Evolutionary conservation across 23 tunicate genomes (phyloP).

Genomic region (Oikopleura dioica): DNA sequence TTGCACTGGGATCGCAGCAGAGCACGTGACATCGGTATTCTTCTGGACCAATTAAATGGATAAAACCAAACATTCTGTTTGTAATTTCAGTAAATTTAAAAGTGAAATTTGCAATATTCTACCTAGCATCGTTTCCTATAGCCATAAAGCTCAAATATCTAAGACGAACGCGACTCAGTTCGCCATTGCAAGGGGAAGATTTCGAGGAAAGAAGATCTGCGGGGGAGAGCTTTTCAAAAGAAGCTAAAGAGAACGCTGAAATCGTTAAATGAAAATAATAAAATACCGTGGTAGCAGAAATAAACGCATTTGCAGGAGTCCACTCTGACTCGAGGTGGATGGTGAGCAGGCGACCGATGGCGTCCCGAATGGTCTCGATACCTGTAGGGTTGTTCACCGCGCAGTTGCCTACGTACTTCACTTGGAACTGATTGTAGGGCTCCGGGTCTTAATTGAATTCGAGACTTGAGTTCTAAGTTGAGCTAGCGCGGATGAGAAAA

Average conservation of each 20-base stretch:
- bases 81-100: background rate
- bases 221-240: slow-evolving; percentile 6
- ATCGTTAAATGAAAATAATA: background rate
- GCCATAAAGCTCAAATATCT: background rate
- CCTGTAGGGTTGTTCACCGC: background rate
- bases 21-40: slow-evolving; percentile 9
- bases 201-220: slow-evolving; percentile 3
- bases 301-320: background rate
- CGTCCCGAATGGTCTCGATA: background rate
- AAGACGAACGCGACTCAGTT: background rate
- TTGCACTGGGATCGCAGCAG: slow-evolving; percentile 5
- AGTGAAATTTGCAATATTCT: background rate
- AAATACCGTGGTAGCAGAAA: slow-evolving; percentile 1
- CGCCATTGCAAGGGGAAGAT: background rate
- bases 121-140: background rate
- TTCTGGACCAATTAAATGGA: slow-evolving; percentile 10
- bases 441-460: background rate
- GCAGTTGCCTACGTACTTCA: slow-evolving; percentile 3
- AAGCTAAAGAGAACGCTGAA: background rate
- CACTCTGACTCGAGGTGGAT: background rate
- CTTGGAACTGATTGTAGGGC: slow-evolving; percentile 1
- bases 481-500: too few relatives aligned
- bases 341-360: background rate
- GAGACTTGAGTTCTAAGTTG: too few relatives aligned
- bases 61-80: slow-evolving; percentile 9